Conservation (phyloP, 2,888 invertebrate genomes). For the Lithophane semibrunnea region DNA sequence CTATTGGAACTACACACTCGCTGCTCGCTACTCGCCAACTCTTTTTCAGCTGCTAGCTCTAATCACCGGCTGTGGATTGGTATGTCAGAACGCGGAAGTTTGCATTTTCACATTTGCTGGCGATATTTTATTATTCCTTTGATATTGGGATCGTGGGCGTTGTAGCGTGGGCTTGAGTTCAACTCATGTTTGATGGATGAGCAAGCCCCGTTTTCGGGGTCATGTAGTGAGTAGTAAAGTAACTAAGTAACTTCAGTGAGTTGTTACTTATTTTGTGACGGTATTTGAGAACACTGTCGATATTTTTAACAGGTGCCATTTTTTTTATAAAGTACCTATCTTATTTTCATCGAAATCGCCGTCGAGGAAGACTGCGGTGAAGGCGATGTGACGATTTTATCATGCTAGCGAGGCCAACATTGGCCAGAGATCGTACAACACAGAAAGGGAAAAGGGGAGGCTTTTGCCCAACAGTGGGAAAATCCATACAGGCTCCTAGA, state of each 20-base stretch:
- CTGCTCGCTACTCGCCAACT: no score
- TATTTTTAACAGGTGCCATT: background rate
- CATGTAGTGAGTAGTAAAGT: background rate
- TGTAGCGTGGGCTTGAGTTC: constrained; percentile 40
- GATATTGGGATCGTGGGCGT: constrained; percentile 28
- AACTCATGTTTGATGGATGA: constrained; percentile 54
- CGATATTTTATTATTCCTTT: constrained; percentile 35
- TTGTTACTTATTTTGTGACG: background rate
- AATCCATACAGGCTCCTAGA: background rate
- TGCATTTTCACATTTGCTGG: constrained; percentile 24
- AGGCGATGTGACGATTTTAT: background rate
- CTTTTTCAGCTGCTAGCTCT: no score
- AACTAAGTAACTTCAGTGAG: background rate
- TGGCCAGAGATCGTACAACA: no score
- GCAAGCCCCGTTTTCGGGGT: constrained; percentile 2
- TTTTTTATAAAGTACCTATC: background rate
- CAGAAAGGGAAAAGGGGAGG: no score
- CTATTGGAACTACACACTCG: no score
- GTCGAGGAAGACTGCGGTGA: background rate
- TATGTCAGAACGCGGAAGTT: constrained; percentile 3
- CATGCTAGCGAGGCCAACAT: no score
- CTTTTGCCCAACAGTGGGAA: no score
- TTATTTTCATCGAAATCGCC: background rate
- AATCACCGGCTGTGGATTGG: background rate
- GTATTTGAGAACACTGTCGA: background rate